A percentile compares a stretch with the other conserved stretches of the same genome.
Evolutionary conservation across 1,140 invertebrate species (phyloP).

Genomic region (Drosophila kurseongensis): DNA sequence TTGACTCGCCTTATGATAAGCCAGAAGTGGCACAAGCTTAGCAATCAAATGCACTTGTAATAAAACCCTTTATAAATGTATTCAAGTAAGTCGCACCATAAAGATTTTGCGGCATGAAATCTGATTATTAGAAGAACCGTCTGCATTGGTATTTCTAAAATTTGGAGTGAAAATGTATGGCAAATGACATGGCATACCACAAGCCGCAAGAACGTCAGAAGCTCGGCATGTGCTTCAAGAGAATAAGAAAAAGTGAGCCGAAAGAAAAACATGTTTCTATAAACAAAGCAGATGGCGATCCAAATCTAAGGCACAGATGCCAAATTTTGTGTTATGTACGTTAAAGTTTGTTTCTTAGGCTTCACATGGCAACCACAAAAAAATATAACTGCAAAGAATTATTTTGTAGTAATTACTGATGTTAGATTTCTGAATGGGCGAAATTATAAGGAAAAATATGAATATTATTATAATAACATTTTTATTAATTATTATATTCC

Average conservation of each 20-base stretch:
- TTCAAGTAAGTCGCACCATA: not conserved
- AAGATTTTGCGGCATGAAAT: constrained; percentile 1
- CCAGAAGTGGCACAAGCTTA: constrained; percentile 21
- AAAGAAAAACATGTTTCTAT: constrained; percentile 46
- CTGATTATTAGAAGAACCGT: constrained; percentile 7
- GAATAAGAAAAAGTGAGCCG: constrained; percentile 7
- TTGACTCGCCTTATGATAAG: constrained; percentile 18
- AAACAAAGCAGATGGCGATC: constrained; percentile 29
- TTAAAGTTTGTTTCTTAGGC: too few relatives aligned
- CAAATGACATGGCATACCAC: constrained; percentile 18
- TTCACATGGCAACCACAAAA: constrained; percentile 26
- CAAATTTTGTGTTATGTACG: constrained; percentile 31
- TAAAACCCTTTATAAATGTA: constrained; percentile 20
- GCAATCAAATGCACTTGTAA: constrained; percentile 27
- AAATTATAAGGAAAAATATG: too few relatives aligned
- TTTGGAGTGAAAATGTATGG: not conserved
- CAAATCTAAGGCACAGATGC: constrained; percentile 24
- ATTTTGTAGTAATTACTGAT: not conserved
- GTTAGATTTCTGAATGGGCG: too few relatives aligned
- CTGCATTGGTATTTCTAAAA: not conserved
- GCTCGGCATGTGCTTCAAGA: constrained; percentile 20
- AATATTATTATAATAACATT: too few relatives aligned
- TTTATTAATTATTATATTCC: too few relatives aligned
- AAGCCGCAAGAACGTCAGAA: constrained; percentile 28
- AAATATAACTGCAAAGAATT: not conserved